Base-by-base conservation (phyloP, 2,113 vertebrate species). In the Carollia perspicillata region DNA sequence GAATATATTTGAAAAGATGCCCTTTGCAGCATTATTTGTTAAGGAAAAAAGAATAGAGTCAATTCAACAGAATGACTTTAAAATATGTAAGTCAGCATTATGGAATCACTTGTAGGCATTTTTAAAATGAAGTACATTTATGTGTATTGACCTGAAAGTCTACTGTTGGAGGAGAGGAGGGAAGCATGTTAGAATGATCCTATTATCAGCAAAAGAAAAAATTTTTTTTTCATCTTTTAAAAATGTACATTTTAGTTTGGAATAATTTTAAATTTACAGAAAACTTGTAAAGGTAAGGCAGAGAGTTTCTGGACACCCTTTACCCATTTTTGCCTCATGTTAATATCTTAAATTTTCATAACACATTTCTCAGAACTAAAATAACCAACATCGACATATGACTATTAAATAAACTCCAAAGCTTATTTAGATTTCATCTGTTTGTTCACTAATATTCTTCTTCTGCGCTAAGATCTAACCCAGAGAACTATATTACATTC, bases 11-110 rank as follows among this genome's bases (percentile, higher is more conserved):
- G 26, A 33, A 69, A 81, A 89, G 28, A 77, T 92, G 4, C 3
- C 10, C 9, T 72, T 78, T 72, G 6, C 3, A 30, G 6, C 4
- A 51, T 65, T 51, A 85, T 84, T 88, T 91, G 2, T 17, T 35
- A 86, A 81, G 16, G 40, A 72, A 47, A 47, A 60, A 83, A n/a
- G 60, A 72, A 68, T 53, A 26, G 16, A 84, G 26, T n/a, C 33
- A 37, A 37, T 6, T 77, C 28, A 37, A 63, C 7, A 30, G 9
- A 77, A 94, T 77, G 44, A 42, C 55, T 89, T 78, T 51, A 28
- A 89, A 65, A 80, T 81, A 35, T 53, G 51, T 65, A 94, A 78
- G 51, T 49, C 35, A 89, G 30, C 51, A 83, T 89, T 42, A 53
- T 26, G 20, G 9, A 80, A 53, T 55, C 53, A 75, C 33, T 85